These are phyloP conservation scores for Meteorus cinctellus DNA, from an alignment of 2,888 invertebrate genomes.

Conservation along the genomic window DNA sequence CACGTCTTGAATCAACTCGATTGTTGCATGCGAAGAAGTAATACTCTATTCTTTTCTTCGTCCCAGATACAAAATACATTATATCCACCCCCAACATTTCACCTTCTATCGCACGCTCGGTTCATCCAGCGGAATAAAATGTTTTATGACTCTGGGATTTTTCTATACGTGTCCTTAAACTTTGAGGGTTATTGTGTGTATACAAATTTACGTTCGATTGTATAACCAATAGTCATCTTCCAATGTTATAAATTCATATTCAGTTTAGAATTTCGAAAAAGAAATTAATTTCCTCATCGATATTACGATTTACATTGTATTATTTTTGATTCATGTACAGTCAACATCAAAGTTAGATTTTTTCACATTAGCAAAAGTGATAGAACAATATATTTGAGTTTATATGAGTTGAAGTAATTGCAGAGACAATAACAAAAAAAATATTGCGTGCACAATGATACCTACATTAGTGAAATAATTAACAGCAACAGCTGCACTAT, in stretches of 20 bases:
- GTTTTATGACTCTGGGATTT: slow-evolving; percentile 24
- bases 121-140: slow-evolving; percentile 20
- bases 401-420: background rate
- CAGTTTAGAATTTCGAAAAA: background rate
- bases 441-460: background rate
- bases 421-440: background rate
- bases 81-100: slow-evolving; percentile 1
- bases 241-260: background rate
- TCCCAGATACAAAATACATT: slow-evolving; percentile 19
- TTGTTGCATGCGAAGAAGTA: background rate
- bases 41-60: background rate
- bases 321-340: background rate
- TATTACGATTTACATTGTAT: too few relatives aligned
- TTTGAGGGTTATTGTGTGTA: background rate
- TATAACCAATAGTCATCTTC: background rate
- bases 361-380: background rate
- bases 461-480: background rate
- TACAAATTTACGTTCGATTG: background rate
- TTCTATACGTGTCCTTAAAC: background rate
- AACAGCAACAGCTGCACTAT: background rate
- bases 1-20: slow-evolving; percentile 20
- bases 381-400: background rate
- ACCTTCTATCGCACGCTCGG: background rate
- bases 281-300: background rate
- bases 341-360: background rate